phyloP scores from a whole-genome alignment of 2,888 invertebrate species.

The Helobdella robusta region DNA sequence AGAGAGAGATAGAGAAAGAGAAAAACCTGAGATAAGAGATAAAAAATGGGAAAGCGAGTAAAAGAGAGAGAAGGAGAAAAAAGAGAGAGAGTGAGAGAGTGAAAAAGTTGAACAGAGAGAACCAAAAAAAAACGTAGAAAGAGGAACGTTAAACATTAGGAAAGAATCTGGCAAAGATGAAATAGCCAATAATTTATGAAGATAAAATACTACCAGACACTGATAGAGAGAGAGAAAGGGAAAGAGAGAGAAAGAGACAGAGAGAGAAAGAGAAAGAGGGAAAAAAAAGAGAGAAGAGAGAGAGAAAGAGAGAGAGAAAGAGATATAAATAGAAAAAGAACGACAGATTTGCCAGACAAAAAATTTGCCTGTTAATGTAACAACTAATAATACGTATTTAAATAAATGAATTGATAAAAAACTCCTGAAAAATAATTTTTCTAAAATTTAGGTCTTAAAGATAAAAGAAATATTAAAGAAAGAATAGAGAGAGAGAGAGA shows the following conservation, averaged over 20 bases:
- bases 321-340: too few species aligned
- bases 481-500: too few species aligned
- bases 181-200: background rate
- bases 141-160: too few species aligned
- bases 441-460: too few species aligned
- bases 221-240: background rate
- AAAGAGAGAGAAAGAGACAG: background rate
- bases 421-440: too few species aligned
- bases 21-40: background rate
- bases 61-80: background rate
- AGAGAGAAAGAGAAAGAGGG: background rate
- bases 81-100: background rate
- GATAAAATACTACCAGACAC: background rate
- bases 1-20: background rate
- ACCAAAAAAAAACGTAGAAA: background rate
- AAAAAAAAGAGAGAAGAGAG: background rate
- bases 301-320: background rate
- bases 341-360: too few species aligned
- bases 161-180: too few species aligned
- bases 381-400: too few species aligned
- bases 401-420: too few species aligned
- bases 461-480: too few species aligned
- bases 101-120: background rate
- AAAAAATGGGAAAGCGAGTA: conserved; percentile 2
- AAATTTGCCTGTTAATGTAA: too few species aligned